A percentile compares a stretch with the other conserved stretches of the same genome.
phyloP scores from a whole-genome alignment of 2,797 vertebrate species.

The Gorsachius magnificus region DNA sequence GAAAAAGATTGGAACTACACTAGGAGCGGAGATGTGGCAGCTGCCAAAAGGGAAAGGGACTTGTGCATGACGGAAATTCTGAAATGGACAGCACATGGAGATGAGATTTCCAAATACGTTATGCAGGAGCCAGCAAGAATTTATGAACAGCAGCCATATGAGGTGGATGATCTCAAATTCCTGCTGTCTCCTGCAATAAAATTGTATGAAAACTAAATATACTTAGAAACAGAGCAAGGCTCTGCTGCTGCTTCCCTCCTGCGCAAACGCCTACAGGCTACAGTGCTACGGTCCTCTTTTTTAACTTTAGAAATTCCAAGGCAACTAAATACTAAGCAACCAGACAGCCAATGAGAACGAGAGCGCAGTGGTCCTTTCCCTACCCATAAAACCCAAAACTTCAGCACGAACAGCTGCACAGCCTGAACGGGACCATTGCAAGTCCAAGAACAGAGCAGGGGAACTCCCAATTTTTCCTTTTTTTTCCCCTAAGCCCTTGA shows the following conservation, averaged over 20 bases:
- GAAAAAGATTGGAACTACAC: not conserved
- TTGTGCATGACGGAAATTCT: not conserved
- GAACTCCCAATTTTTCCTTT: accelerated
- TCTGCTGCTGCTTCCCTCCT: slow-evolving; percentile 73
- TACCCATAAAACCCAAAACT: slow-evolving; percentile 15
- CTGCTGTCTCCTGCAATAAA: slow-evolving; percentile 59
- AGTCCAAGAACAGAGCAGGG: not conserved
- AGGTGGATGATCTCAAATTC: slow-evolving; percentile 50
- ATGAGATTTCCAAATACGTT: slow-evolving; percentile 52
- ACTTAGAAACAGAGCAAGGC: slow-evolving; percentile 68
- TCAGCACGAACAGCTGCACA: not conserved
- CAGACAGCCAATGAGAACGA: slow-evolving; percentile 60
- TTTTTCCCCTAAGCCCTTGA: not conserved
- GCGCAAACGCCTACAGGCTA: slow-evolving; percentile 71
- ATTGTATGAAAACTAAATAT: slow-evolving; percentile 66
- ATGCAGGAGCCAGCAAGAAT: slow-evolving; percentile 12
- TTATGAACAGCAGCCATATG: slow-evolving; percentile 18
- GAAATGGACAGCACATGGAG: not conserved
- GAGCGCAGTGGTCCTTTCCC: not conserved
- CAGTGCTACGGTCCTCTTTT: slow-evolving; percentile 46
- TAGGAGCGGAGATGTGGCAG: not conserved
- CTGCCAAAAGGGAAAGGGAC: not conserved
- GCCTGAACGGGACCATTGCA: not conserved
- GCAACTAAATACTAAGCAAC: slow-evolving; percentile 77
- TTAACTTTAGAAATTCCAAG: slow-evolving; percentile 73